These are phyloP conservation scores for Drosophila nikananu DNA, from an alignment of 1,140 invertebrate genomes.

Conservation along the genomic window DNA sequence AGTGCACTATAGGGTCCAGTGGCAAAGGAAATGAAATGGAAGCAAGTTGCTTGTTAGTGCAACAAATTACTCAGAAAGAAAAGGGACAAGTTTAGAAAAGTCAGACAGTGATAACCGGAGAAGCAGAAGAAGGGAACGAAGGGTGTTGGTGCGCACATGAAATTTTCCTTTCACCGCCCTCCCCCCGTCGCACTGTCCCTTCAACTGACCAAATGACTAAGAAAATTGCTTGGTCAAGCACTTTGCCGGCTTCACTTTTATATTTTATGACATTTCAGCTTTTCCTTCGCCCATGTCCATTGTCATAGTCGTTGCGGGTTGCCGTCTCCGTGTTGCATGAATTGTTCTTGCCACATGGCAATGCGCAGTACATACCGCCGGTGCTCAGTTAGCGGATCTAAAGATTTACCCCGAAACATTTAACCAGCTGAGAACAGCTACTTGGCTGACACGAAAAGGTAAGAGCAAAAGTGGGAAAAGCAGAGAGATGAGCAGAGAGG, in stretches of 20 bases:
- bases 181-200: not conserved
- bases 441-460: constrained; percentile 10
- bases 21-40: constrained; percentile 64
- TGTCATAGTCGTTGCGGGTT: not conserved
- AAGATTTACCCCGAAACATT: constrained; percentile 21
- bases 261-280: constrained; percentile 68
- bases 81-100: constrained; percentile 26
- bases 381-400: constrained; percentile 18
- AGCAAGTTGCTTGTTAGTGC: constrained; percentile 73
- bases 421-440: constrained; percentile 12
- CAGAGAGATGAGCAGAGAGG: not conserved
- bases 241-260: constrained; percentile 74
- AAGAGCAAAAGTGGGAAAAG: not conserved
- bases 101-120: constrained; percentile 7
- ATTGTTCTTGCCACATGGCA: constrained; percentile 3
- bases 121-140: not conserved
- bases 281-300: constrained; percentile 1
- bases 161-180: constrained; percentile 1
- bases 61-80: constrained; percentile 71
- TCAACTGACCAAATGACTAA: constrained; percentile 67
- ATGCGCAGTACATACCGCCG: constrained; percentile 3
- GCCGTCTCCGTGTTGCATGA: not conserved
- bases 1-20: constrained; percentile 19
- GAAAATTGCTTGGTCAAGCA: constrained; percentile 75
- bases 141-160: constrained; percentile 21